Evolutionary conservation across 35 echinoderm and acorn worm species (phyloP), one percentile per base, ranked within the genome.

Genomic region (Holothuria glaberrima): DNA sequence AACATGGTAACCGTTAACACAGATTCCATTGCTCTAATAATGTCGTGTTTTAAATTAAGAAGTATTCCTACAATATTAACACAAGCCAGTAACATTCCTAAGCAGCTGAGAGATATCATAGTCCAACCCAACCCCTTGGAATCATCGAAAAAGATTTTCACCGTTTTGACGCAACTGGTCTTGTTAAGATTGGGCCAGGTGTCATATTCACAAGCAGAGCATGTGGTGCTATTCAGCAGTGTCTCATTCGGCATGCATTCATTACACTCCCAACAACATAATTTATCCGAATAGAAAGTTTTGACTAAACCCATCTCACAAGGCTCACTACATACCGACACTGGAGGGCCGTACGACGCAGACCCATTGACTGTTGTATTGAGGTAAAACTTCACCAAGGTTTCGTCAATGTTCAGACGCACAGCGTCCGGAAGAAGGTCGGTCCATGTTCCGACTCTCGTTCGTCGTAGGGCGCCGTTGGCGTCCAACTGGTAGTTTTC

Each of bases 221-320:
- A 93, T 18, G 78, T 31, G 18, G 94, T 93, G 45, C 85, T 68
- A 21, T 93, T 93, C 25, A 57, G 13, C 24, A 91, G 75, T 17
- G 75, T 83, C 61, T 93, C 91, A 24, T 77, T 75, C 1, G 27
- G 58, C 36, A 50, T 12, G 59, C 92, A 94, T 38, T 90, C 56
- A 12, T 52, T 48, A 48, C 92, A 94, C 17, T 90, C 77, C 92
- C 92, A 94, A 57, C 92, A 94, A 31, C 93, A 94, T 48, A 77
- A 30, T 34, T 69, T 32, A 30, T 92, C 81, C 4, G 46, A 27
- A 31, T 86, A 83, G 18, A 87, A 50, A 13, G 38, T 33, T 57
- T 68, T 94, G 2, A 70, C 65, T 9, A 86, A 75, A 36, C 91
- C 86, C 2, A 69, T 19, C 24, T 75, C 58, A 78, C 95, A 98